Evolutionary conservation across 1,140 invertebrate species (phyloP).

Genomic region (Diuraphis noxia): DNA sequence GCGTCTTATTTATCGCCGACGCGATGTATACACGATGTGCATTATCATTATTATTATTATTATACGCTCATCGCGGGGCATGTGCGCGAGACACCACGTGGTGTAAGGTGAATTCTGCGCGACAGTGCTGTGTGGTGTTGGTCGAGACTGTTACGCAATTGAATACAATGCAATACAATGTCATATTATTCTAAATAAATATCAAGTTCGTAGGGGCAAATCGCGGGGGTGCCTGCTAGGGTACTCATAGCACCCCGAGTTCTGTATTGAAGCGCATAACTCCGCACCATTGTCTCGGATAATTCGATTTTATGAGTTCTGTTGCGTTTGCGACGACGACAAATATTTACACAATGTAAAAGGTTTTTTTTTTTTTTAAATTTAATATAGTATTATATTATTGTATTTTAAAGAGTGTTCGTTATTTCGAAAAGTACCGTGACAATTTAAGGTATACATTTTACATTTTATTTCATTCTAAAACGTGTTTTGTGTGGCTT

Average conservation of each 20-base stretch:
- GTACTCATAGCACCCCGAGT: background rate
- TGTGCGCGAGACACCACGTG: background rate
- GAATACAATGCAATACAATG: background rate
- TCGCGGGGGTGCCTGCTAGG: background rate
- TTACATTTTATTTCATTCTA: too few relatives aligned
- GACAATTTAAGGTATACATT: too few relatives aligned
- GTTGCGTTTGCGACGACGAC: too few relatives aligned
- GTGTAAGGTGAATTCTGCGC: background rate
- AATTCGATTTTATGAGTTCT: background rate
- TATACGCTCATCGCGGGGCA: background rate
- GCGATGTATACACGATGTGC: background rate
- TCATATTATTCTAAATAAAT: background rate
- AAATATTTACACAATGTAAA: background rate
- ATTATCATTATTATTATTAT: background rate
- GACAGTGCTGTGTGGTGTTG: background rate
- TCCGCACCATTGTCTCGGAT: background rate
- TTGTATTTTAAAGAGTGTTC: too few relatives aligned
- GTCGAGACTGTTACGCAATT: background rate
- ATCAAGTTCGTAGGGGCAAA: background rate
- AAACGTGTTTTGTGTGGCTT: too few relatives aligned
- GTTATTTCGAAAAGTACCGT: too few relatives aligned
- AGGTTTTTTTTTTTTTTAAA: background rate
- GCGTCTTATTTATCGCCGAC: too few relatives aligned
- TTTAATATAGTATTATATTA: too few relatives aligned
- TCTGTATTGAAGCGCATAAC: background rate